phyloP scores from a whole-genome alignment of 2,888 invertebrate species.

The Ophioninae sp. region DNA sequence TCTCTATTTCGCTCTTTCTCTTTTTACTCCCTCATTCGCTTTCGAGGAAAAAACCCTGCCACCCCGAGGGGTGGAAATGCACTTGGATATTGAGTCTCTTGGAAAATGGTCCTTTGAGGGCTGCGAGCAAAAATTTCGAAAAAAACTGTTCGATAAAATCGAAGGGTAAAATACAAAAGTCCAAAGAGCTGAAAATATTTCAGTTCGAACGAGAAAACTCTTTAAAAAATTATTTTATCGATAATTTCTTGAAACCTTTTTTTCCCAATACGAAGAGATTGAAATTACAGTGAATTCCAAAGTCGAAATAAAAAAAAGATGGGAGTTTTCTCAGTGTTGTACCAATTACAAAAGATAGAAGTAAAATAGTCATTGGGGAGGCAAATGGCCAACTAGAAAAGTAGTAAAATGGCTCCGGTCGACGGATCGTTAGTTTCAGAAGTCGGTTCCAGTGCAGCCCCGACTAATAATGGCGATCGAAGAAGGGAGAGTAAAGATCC shows the following conservation, averaged over 20 bases:
- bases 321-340: too few relatives aligned
- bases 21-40: slow-evolving; percentile 52
- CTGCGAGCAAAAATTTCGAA: background rate
- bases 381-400: slow-evolving; percentile 42
- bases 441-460: slow-evolving; percentile 34
- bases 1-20: slow-evolving; percentile 66
- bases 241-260: too few relatives aligned
- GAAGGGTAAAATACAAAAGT: slow-evolving; percentile 12
- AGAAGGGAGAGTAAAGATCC: slow-evolving; percentile 21
- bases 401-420: slow-evolving; percentile 27
- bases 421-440: slow-evolving; percentile 49
- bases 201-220: too few relatives aligned
- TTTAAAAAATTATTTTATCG: too few relatives aligned
- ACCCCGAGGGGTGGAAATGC: slow-evolving; percentile 70
- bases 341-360: too few relatives aligned
- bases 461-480: slow-evolving; percentile 53
- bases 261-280: too few relatives aligned
- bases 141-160: slow-evolving; percentile 7
- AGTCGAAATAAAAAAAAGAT: too few relatives aligned
- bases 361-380: background rate
- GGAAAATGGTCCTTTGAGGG: slow-evolving; percentile 66
- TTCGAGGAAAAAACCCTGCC: slow-evolving; percentile 70
- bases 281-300: too few relatives aligned
- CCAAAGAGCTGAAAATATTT: too few relatives aligned
- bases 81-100: slow-evolving; percentile 76